Percentiles rank a stretch among this genome's conserved stretches.
These are phyloP conservation scores for Ferrisia virgata DNA, from an alignment of 2,888 invertebrate species.

Conservation along the genomic window DNA sequence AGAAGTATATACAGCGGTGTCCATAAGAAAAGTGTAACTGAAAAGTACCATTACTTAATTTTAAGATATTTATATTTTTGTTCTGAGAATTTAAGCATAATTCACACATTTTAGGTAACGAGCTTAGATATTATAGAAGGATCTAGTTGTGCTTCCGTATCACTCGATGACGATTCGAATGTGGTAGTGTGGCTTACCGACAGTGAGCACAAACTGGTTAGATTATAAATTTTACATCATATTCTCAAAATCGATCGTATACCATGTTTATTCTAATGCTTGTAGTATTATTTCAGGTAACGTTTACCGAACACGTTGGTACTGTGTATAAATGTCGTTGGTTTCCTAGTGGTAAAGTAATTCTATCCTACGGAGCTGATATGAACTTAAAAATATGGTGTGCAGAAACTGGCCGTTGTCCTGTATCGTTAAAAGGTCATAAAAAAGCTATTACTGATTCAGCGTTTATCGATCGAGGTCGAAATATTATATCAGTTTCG, in stretches of 20 bases:
- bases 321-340: conserved; percentile 66
- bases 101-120: neutral
- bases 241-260: neutral
- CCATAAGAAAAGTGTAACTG: conserved; percentile 53
- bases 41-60: neutral
- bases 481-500: conserved; percentile 67
- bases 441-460: conserved; percentile 63
- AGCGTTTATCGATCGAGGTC: conserved; percentile 64
- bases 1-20: conserved; percentile 50
- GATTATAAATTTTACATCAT: neutral
- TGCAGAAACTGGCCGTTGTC: conserved; percentile 65
- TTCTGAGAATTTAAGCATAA: neutral
- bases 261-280: neutral
- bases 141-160: conserved; percentile 33
- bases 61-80: neutral
- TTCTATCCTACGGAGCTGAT: conserved; percentile 67
- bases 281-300: conserved; percentile 51
- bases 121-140: conserved; percentile 10
- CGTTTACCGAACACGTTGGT: conserved; percentile 64
- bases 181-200: neutral
- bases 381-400: conserved; percentile 69
- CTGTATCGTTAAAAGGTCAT: conserved; percentile 66
- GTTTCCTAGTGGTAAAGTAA: conserved; percentile 69
- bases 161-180: conserved; percentile 8
- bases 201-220: conserved; percentile 12